A percentile compares a stretch with the other conserved stretches of the same genome.
Conservation (phyloP, 2,888 invertebrate genomes). For the Drosophila ustulata region DNA sequence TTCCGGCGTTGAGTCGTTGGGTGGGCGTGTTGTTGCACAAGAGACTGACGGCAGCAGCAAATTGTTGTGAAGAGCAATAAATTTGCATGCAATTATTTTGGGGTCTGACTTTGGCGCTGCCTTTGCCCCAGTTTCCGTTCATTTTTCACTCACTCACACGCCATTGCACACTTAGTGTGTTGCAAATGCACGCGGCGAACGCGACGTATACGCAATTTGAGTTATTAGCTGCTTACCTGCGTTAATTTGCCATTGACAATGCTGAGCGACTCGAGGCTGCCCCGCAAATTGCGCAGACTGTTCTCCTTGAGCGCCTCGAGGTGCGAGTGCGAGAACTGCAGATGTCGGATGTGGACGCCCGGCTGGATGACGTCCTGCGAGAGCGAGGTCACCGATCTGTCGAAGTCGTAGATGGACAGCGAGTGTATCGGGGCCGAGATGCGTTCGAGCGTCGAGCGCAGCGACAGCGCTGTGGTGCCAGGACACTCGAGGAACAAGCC, state of each 20-base stretch:
- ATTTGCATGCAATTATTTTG: conserved; percentile 58
- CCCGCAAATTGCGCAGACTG: conserved; percentile 89
- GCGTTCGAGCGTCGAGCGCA: conserved; percentile 90
- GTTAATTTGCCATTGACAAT: conserved; percentile 89
- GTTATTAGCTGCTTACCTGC: conserved; percentile 80
- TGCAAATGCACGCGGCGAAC: conserved; percentile 12
- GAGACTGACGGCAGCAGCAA: conserved; percentile 26
- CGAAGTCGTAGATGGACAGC: conserved; percentile 94
- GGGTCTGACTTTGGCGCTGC: conserved; percentile 33
- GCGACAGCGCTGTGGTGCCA: conserved; percentile 90
- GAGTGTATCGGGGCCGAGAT: conserved; percentile 91
- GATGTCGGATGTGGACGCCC: conserved; percentile 88
- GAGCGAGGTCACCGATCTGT: conserved; percentile 91
- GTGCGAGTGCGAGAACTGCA: conserved; percentile 92
- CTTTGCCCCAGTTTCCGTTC: conserved; percentile 16
- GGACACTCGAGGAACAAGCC: conserved; percentile 95
- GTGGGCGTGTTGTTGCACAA: conserved; percentile 32
- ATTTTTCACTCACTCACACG: conserved; percentile 23
- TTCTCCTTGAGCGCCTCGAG: conserved; percentile 91
- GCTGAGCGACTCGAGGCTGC: conserved; percentile 91
- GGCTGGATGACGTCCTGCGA: conserved; percentile 91
- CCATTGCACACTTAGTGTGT: too few species aligned
- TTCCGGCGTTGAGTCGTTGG: conserved; percentile 13
- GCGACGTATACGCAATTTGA: conserved; percentile 35
- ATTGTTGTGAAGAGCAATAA: conserved; percentile 49